phyloP scores from a whole-genome alignment of 2,888 invertebrate species.

The Mythimna albipuncta region DNA sequence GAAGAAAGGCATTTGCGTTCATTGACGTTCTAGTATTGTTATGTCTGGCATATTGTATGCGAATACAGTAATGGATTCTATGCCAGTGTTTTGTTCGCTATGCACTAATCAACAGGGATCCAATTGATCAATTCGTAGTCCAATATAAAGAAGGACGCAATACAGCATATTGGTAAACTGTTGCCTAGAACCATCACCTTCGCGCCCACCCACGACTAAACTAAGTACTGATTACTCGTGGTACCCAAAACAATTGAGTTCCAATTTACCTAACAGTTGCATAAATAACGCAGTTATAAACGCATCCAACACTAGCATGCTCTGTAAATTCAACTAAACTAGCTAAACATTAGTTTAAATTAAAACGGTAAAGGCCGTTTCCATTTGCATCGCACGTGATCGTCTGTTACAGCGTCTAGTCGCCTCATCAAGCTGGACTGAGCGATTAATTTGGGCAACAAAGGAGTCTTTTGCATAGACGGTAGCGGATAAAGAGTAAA shows the following conservation, averaged over 20 bases:
- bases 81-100: neutral
- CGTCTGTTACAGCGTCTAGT: conserved; percentile 87
- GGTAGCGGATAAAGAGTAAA: conserved; percentile 51
- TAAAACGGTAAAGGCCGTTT: conserved; percentile 83
- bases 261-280: conserved; percentile 41
- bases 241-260: conserved; percentile 15
- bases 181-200: neutral
- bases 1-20: neutral
- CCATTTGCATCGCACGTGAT: conserved; percentile 89
- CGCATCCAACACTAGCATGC: conserved; percentile 54
- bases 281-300: conserved; percentile 49
- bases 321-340: conserved; percentile 73
- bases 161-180: neutral
- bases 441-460: conserved; percentile 82
- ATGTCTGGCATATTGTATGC: neutral
- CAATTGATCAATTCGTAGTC: neutral
- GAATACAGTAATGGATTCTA: neutral
- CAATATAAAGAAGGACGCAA: neutral
- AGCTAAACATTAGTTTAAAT: conserved; percentile 76
- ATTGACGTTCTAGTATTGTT: conserved; percentile 4
- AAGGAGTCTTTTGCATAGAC: conserved; percentile 59
- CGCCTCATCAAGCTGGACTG: conserved; percentile 82
- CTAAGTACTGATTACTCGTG: neutral
- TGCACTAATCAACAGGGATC: neutral
- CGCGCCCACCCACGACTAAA: neutral